phyloP scores from a whole-genome alignment of 2,888 invertebrate genomes.

The Agonopterix arenella region DNA sequence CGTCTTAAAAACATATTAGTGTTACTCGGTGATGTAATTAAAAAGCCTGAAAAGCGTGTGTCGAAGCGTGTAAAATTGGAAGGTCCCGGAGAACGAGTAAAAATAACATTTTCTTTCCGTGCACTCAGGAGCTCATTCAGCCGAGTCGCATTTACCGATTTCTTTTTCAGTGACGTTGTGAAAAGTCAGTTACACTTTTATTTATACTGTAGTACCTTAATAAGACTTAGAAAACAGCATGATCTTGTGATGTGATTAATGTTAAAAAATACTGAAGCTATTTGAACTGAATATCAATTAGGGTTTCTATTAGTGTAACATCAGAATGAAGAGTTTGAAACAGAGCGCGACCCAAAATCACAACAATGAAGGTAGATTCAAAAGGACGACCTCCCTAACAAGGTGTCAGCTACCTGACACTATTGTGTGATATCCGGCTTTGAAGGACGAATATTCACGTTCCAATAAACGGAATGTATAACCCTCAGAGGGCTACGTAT shows the following conservation, averaged over 20 bases:
- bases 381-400: conserved; percentile 59
- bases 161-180: no score
- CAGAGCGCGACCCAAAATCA: conserved; percentile 55
- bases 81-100: no score
- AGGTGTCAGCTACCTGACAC: conserved; percentile 70
- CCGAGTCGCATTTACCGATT: no score
- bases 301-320: conserved; percentile 39
- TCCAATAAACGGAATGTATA: conserved; percentile 45
- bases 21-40: conserved; percentile 1
- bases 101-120: no score
- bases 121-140: no score
- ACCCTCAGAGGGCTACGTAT: conserved; percentile 26
- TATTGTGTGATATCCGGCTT: conserved; percentile 56
- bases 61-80: no score
- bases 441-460: conserved; percentile 59
- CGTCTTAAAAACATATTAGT: conserved; percentile 8
- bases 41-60: not conserved
- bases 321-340: conserved; percentile 48
- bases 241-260: conserved; percentile 4
- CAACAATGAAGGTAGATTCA: conserved; percentile 57
- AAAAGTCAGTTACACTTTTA: no score
- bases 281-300: conserved; percentile 43
- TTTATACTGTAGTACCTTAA: no score
- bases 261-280: conserved; percentile 7
- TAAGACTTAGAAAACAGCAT: no score